Percentiles rank a stretch among this genome's conserved stretches.
phyloP scores from a whole-genome alignment of 2,113 vertebrate species.

The Kryptolebias marmoratus region DNA sequence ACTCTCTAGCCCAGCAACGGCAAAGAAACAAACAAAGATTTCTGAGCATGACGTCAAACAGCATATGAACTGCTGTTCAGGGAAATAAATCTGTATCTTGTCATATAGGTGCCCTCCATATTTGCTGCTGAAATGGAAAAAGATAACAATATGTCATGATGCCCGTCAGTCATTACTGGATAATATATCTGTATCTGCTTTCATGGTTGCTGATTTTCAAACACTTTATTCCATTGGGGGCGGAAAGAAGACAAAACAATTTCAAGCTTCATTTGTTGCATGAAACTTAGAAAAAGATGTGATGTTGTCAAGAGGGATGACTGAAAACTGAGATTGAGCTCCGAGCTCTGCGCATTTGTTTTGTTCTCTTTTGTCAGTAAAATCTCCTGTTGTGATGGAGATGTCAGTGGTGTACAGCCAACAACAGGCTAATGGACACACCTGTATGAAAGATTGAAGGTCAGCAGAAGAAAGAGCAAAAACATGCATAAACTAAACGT shows the following conservation, averaged over 20 bases:
- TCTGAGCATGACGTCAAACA: neutral
- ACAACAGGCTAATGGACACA: constrained; percentile 34
- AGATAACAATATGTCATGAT: constrained; percentile 28
- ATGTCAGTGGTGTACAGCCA: constrained; percentile 43
- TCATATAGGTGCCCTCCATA: neutral
- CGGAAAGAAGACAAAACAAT: constrained; percentile 51
- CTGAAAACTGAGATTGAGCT: constrained; percentile 46
- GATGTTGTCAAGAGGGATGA: constrained; percentile 52
- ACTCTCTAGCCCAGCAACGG: neutral
- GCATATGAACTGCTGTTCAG: neutral
- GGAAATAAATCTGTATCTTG: neutral
- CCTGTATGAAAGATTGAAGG: constrained; percentile 33
- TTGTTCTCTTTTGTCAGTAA: constrained; percentile 32
- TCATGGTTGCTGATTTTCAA: constrained; percentile 58
- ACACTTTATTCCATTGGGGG: constrained; percentile 33
- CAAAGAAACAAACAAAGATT: neutral
- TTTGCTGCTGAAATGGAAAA: constrained; percentile 4
- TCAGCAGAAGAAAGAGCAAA: constrained; percentile 5
- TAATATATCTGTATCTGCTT: constrained; percentile 54
- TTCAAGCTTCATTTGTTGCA: constrained; percentile 74
- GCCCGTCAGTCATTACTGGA: constrained; percentile 48
- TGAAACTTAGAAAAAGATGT: constrained; percentile 52
- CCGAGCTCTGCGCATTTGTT: constrained; percentile 36
- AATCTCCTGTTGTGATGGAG: constrained; percentile 59
- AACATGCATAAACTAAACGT: constrained; percentile 4